Evolutionary conservation across 2,888 invertebrate species (phyloP).

Genomic region (Agriopis marginaria): DNA sequence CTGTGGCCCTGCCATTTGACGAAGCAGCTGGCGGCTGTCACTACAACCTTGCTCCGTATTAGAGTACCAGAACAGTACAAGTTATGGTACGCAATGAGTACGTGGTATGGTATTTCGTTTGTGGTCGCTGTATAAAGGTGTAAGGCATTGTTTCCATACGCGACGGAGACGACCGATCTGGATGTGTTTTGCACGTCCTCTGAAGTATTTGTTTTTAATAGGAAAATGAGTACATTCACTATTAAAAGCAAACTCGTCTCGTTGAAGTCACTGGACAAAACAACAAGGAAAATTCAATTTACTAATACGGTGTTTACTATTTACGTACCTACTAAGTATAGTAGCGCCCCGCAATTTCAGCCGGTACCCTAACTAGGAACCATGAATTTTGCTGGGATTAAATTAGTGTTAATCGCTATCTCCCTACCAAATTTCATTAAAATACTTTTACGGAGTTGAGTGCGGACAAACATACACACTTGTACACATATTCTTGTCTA

Average conservation of each 20-base stretch:
- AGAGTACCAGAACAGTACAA: conserved; percentile 73
- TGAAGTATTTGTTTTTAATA: conserved; percentile 16
- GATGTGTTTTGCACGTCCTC: conserved; percentile 17
- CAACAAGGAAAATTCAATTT: neutral
- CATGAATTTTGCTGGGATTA: too few species aligned
- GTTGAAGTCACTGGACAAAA: neutral
- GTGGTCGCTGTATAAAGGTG: conserved; percentile 44
- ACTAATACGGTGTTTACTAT: too few species aligned
- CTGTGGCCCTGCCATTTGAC: conserved; percentile 37
- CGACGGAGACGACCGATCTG: neutral
- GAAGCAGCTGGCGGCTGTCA: conserved; percentile 73
- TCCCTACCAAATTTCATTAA: too few species aligned
- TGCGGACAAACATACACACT: too few species aligned
- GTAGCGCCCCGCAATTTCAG: too few species aligned
- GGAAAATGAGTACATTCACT: neutral
- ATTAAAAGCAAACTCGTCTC: neutral
- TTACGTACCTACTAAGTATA: too few species aligned
- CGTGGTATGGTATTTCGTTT: conserved; percentile 63
- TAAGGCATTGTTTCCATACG: conserved; percentile 9
- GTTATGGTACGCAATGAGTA: conserved; percentile 63
- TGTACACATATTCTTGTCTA: too few species aligned
- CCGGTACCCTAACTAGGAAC: too few species aligned
- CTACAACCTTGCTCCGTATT: conserved; percentile 63
- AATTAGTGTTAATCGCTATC: too few species aligned
- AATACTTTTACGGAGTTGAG: too few species aligned